A percentile compares a stretch with the other conserved stretches of the same genome.
These are phyloP conservation scores for Mastomys coucha DNA, from an alignment of 2,113 vertebrate species.

Conservation along the genomic window DNA sequence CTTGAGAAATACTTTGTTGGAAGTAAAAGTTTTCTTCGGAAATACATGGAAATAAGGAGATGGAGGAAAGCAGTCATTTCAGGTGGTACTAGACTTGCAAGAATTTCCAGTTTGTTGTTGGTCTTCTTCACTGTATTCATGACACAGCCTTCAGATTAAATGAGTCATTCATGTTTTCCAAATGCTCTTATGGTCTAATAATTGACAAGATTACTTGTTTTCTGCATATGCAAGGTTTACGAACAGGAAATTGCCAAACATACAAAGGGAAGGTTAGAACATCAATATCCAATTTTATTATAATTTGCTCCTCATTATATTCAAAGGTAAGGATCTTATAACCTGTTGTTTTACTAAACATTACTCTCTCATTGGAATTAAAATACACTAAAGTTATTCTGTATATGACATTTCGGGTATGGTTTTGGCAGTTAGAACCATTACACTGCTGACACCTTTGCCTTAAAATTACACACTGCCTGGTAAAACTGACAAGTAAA, in stretches of 20 bases:
- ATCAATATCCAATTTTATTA: conserved; percentile 33
- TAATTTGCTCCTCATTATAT: neutral
- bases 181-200: neutral
- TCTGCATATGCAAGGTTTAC: neutral
- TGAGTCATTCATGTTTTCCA: neutral
- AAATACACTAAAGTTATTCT: conserved; percentile 58
- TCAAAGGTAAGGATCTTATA: conserved; percentile 50
- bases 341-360: conserved; percentile 62
- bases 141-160: neutral
- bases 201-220: neutral
- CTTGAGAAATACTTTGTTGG: neutral
- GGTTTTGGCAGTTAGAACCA: neutral
- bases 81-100: neutral
- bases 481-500: neutral
- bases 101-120: neutral
- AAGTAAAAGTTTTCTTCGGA: neutral
- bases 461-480: conserved; percentile 45
- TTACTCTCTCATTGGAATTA: neutral
- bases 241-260: conserved; percentile 68
- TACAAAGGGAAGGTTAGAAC: conserved; percentile 53
- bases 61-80: neutral
- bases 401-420: conserved; percentile 29
- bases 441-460: neutral
- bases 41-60: neutral
- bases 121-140: neutral